Evolutionary conservation across 2,888 invertebrate genomes (phyloP).

Genomic region (Caenorhabditis imperialis): DNA sequence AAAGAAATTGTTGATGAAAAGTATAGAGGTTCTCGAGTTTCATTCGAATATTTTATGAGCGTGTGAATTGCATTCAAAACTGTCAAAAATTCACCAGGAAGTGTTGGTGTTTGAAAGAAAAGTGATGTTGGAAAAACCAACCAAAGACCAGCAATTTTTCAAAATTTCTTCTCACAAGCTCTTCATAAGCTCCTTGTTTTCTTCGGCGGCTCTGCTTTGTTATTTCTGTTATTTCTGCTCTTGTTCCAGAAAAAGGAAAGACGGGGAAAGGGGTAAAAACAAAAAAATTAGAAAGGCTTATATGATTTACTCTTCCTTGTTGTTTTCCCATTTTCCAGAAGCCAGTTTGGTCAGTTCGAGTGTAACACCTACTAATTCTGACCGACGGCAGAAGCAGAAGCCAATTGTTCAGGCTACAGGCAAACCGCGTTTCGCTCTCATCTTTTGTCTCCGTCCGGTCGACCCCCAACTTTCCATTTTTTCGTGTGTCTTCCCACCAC

Average conservation of each 20-base stretch:
- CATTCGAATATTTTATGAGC: conserved; percentile 39
- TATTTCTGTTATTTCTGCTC: too few relatives aligned
- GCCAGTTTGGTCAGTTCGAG: neutral
- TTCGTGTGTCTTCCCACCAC: conserved; percentile 24
- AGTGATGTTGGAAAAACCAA: too few relatives aligned
- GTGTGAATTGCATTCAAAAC: conserved; percentile 29
- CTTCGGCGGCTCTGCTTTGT: too few relatives aligned
- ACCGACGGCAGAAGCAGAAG: conserved; percentile 16
- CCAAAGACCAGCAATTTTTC: too few relatives aligned
- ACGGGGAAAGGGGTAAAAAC: too few relatives aligned
- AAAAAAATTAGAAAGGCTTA: too few relatives aligned
- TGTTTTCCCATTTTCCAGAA: too few relatives aligned
- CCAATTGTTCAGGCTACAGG: conserved; percentile 46
- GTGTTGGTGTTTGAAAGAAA: conserved; percentile 13
- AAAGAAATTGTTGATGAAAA: conserved; percentile 13
- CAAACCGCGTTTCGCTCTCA: conserved; percentile 52
- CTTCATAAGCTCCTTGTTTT: too few relatives aligned
- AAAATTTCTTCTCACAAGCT: too few relatives aligned
- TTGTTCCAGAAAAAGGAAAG: too few relatives aligned
- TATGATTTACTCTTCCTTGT: too few relatives aligned
- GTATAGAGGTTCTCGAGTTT: conserved; percentile 42
- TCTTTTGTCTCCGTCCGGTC: conserved; percentile 33
- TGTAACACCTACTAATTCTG: conserved; percentile 8
- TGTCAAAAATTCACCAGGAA: conserved; percentile 11
- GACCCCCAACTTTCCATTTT: conserved; percentile 7